Conservation (phyloP, 2,888 invertebrate species). For the Lasioglossum marginatum region DNA sequence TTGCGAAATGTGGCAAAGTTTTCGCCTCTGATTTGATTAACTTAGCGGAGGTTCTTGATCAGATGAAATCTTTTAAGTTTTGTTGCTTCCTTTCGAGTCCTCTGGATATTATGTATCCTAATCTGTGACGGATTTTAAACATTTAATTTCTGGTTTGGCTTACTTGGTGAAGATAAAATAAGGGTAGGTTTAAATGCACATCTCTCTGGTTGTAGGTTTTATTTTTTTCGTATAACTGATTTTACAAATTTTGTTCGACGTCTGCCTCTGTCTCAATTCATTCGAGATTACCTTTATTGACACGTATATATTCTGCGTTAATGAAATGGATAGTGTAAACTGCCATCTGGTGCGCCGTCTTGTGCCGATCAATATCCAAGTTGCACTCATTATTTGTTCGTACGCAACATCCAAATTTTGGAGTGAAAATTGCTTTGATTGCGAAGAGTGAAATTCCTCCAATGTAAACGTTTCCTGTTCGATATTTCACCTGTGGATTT, state of each 20-base stretch:
- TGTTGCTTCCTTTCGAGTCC: neutral
- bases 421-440: too few relatives aligned
- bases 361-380: neutral
- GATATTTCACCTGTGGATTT: too few relatives aligned
- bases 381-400: neutral
- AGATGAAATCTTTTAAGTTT: neutral
- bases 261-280: neutral
- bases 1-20: neutral
- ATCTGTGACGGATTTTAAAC: neutral
- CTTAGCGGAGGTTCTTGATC: neutral
- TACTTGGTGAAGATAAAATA: too few relatives aligned
- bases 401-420: too few relatives aligned
- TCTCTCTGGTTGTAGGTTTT: too few relatives aligned
- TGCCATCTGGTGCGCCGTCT: neutral
- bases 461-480: too few relatives aligned
- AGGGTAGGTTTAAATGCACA: too few relatives aligned
- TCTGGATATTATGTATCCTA: neutral
- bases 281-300: neutral
- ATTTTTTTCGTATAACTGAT: too few relatives aligned
- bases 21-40: neutral
- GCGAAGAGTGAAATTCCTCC: too few relatives aligned
- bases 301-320: neutral
- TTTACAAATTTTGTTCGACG: too few relatives aligned
- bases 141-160: neutral
- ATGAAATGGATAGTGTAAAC: neutral